Base-by-base conservation (phyloP, 2,888 invertebrate genomes). In the Melolontha melolontha region DNA sequence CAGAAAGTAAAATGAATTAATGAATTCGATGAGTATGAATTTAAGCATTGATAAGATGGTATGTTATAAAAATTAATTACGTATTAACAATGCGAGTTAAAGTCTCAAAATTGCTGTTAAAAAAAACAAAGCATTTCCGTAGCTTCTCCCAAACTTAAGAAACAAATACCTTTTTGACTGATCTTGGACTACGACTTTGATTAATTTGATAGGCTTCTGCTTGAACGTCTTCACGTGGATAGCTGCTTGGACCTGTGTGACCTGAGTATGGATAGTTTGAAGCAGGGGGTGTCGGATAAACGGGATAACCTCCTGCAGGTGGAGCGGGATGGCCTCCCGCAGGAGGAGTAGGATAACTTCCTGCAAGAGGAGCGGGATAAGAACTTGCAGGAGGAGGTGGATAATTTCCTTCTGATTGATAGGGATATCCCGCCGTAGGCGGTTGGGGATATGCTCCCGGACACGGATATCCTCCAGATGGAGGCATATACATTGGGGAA, bases 401-500 rank as follows among this genome's bases (percentile, higher is more conserved):
- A 54, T 71, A 72, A 5, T 64, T 50, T n/a, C 70, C 64, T 40
- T 59, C 66, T 40, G 51, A 22, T 22, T 1, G 22, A 4, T 22
- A 22, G 16, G 69, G 59, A 40, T 69, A 51, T 4, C 67, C 57
- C 10, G 71, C 64, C 42, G 64, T 67, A 29, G 51, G 14, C 27
- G 71, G 69, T 40, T 67, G 64, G 27, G 65, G 57, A 47, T 68
- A 67, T 29, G 52, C 66, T 2, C 22, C 22, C 4, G 22, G 69
- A 42, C 66, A 57, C 40, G 65, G 57, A 47, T 68, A 67, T 29
- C 73, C 71, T n/a, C 72, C 64, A 22, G 77, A 73, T 41, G 75
- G 73, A 41, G 87, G 85, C 87, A 87, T 79, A 82, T 82, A 80
- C 80, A 83, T 80, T 39, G 83, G 81, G 27, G 82, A 74, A 68